Conservation (phyloP, 2,888 invertebrate species). For the Acleris sparsana region DNA sequence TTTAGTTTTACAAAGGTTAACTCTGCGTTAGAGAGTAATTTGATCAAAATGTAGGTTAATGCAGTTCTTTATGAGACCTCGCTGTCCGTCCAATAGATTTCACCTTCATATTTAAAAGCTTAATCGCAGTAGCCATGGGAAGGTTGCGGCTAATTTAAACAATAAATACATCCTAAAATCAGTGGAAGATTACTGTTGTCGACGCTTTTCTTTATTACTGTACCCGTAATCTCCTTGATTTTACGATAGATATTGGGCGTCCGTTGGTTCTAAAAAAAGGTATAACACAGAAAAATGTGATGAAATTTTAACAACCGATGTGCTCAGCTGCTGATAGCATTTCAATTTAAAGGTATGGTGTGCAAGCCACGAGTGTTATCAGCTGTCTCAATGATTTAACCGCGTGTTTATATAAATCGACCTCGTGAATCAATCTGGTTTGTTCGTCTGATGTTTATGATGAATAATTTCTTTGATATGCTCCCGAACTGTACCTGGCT, state of each 20-base stretch:
- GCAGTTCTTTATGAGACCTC: constrained; percentile 51
- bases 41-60: constrained; percentile 54
- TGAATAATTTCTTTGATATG: constrained; percentile 33
- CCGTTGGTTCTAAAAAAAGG: constrained; percentile 12
- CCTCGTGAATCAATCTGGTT: constrained; percentile 25
- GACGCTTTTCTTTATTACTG: constrained; percentile 50
- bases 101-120: constrained; percentile 63
- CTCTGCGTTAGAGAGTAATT: constrained; percentile 17
- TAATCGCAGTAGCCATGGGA: constrained; percentile 47
- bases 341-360: constrained; percentile 17
- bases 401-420: constrained; percentile 22
- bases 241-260: constrained; percentile 38
- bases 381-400: constrained; percentile 18
- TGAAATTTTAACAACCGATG: not conserved
- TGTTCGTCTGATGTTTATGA: constrained; percentile 29
- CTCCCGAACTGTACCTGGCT: constrained; percentile 23
- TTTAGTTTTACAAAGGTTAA: not conserved
- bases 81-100: constrained; percentile 51
- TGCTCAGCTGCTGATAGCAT: not conserved
- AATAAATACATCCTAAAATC: constrained; percentile 61
- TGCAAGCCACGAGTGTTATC: constrained; percentile 11
- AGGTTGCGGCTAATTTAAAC: constrained; percentile 61
- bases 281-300: no score
- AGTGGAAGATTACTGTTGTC: constrained; percentile 56
- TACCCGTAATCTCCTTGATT: constrained; percentile 45